Percentiles rank a stretch among this genome's conserved stretches.
These are phyloP conservation scores for Herpetotheres cachinnans DNA, from an alignment of 2,113 vertebrate genomes.

Conservation along the genomic window DNA sequence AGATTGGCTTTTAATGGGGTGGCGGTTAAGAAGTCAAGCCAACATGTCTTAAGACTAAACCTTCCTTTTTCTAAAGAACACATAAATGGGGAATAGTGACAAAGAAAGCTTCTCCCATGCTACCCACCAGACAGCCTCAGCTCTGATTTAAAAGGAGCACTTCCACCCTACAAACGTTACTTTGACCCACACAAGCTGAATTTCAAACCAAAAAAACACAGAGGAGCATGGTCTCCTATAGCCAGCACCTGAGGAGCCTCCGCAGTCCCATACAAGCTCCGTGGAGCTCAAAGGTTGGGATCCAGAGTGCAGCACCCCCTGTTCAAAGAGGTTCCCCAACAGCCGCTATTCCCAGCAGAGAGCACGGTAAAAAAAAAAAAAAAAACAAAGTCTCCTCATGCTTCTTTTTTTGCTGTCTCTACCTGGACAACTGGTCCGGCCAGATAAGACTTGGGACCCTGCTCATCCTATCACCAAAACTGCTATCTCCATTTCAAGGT, in stretches of 20 bases:
- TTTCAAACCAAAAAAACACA: neutral
- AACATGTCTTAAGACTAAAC: neutral
- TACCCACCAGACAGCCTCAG: neutral
- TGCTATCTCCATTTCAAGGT: neutral
- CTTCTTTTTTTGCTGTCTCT: neutral
- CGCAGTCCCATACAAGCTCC: rapidly evolving
- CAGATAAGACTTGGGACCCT: neutral
- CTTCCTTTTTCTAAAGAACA: neutral
- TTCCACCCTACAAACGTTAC: neutral
- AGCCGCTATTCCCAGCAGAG: neutral
- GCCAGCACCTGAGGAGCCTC: neutral
- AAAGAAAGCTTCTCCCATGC: neutral
- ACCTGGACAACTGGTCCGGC: neutral
- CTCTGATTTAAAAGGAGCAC: neutral
- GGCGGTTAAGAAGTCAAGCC: rapidly evolving
- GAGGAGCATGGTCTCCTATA: rapidly evolving
- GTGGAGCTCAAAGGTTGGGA: neutral
- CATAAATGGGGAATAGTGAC: neutral
- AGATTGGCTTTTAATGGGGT: neutral
- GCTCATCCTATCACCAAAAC: neutral
- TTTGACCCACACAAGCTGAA: neutral
- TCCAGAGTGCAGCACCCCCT: neutral
- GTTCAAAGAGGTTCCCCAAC: neutral
- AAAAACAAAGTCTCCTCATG: neutral
- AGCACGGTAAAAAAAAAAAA: neutral